phyloP scores from a whole-genome alignment of 2,113 vertebrate genomes.

The Strix aluco region DNA sequence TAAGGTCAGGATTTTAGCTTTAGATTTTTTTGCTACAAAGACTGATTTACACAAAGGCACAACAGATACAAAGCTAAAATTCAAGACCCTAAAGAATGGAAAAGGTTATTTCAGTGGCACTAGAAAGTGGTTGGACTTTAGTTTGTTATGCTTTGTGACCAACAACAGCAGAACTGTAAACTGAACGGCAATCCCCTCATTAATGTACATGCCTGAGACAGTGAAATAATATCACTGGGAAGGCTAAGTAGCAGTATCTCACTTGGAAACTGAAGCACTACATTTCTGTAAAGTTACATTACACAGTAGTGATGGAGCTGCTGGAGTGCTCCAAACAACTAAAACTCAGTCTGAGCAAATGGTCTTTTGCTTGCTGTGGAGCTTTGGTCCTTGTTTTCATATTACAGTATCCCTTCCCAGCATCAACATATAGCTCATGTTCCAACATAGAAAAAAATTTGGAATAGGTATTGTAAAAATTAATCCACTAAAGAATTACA shows the following conservation, averaged over 20 bases:
- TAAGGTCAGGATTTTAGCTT: background rate
- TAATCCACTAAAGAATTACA: background rate
- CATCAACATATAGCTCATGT: fast-evolving
- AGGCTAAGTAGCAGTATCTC: background rate
- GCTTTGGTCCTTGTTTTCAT: background rate
- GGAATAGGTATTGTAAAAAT: background rate
- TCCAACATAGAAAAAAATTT: background rate
- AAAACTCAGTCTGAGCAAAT: background rate
- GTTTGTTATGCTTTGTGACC: background rate
- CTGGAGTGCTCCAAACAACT: background rate
- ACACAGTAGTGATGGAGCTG: background rate
- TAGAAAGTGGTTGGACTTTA: background rate
- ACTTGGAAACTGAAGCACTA: background rate
- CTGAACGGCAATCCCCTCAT: background rate
- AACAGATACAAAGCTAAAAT: background rate
- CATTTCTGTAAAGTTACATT: background rate
- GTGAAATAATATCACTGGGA: background rate
- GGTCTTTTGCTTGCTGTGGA: background rate
- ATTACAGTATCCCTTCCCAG: background rate
- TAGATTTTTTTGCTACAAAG: background rate
- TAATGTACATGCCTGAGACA: background rate
- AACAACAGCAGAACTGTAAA: background rate
- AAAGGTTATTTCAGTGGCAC: background rate
- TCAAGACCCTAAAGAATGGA: background rate
- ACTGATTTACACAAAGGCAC: background rate